These are phyloP conservation scores for Nezara viridula DNA, from an alignment of 2,888 invertebrate species.

Conservation along the genomic window DNA sequence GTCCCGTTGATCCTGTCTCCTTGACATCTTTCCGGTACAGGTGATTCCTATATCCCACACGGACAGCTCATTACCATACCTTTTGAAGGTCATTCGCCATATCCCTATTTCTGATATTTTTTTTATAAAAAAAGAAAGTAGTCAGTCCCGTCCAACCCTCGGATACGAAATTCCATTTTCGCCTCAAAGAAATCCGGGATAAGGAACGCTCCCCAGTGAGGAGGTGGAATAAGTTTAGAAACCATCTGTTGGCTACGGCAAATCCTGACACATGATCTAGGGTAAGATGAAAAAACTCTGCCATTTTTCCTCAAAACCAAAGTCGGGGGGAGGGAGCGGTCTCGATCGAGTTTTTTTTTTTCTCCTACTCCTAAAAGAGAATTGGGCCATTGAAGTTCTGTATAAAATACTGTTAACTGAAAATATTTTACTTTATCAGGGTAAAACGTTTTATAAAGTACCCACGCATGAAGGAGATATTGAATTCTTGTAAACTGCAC, in stretches of 20 bases:
- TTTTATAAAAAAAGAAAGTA: background rate
- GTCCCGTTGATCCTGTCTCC: background rate
- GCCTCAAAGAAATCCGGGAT: constrained; percentile 15
- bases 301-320: constrained; percentile 1
- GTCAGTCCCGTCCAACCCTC: background rate
- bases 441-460: background rate
- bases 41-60: background rate
- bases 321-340: background rate
- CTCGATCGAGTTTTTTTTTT: background rate
- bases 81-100: background rate
- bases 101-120: background rate
- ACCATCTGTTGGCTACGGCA: background rate
- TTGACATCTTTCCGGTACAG: background rate
- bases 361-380: background rate
- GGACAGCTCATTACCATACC: background rate
- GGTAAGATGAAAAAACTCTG: background rate
- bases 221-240: constrained; percentile 5
- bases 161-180: background rate
- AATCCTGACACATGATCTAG: constrained; percentile 7
- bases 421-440: background rate
- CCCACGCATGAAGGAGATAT: too few relatives aligned
- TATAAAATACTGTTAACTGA: background rate
- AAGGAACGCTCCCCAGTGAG: background rate
- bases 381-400: background rate
- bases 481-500: background rate